Conservation (phyloP, 1,140 invertebrate species). For the Ceratosolen fusciceps region DNA sequence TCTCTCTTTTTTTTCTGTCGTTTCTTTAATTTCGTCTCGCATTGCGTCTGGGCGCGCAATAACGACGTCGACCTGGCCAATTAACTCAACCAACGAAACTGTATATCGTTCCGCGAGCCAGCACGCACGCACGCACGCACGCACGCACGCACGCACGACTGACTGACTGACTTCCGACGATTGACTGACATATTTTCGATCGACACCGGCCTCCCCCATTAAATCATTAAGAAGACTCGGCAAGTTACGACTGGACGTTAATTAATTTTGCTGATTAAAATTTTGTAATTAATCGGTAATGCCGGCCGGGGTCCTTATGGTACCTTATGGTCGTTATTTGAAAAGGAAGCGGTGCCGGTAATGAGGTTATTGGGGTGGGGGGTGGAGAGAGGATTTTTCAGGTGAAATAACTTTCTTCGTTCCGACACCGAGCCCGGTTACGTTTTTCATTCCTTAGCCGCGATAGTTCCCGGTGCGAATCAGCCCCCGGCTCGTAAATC, state of each 20-base stretch:
- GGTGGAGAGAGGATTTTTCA: background rate
- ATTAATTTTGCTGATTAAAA: constrained; percentile 1
- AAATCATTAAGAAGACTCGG: background rate
- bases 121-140: too few species aligned
- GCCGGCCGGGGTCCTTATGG: too few species aligned
- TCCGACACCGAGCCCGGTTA: background rate
- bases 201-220: background rate
- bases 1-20: too few species aligned
- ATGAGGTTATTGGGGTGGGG: background rate
- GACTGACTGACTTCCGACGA: background rate
- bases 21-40: too few species aligned
- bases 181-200: constrained; percentile 3
- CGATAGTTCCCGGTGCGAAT: too few species aligned
- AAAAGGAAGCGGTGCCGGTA: too few species aligned
- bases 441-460: background rate
- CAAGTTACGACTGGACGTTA: too few species aligned
- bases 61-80: background rate
- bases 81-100: too few species aligned
- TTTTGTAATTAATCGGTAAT: background rate
- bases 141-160: too few species aligned
- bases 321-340: too few species aligned
- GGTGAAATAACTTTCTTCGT: constrained; percentile 5
- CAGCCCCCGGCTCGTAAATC: too few species aligned
- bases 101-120: background rate
- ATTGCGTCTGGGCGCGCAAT: background rate